These are phyloP conservation scores for Dugesia japonica DNA, from an alignment of 2,888 invertebrate species.

Conservation along the genomic window DNA sequence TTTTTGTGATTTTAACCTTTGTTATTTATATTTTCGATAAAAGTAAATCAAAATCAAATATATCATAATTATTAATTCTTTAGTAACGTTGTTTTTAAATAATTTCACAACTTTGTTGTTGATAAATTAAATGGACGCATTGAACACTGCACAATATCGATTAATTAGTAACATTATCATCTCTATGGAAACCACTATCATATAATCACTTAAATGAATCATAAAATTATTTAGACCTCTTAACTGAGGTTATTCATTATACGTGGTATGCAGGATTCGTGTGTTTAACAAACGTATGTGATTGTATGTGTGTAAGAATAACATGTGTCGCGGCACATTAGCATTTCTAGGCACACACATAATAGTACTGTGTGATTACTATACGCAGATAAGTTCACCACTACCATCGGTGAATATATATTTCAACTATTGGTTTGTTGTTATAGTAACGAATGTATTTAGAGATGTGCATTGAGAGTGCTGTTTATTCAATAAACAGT, in stretches of 20 bases:
- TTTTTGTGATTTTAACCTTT: no score
- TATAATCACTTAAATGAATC: not conserved
- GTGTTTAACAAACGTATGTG: not conserved
- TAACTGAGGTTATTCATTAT: not conserved
- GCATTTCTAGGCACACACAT: not conserved
- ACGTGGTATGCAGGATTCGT: not conserved
- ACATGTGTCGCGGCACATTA: constrained; percentile 10
- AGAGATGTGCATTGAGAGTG: constrained; percentile 20
- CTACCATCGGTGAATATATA: not conserved
- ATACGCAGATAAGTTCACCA: not conserved
- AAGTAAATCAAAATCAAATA: no score
- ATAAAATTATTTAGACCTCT: not conserved
- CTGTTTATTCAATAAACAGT: constrained; percentile 10
- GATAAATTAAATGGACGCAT: no score
- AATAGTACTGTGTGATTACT: not conserved
- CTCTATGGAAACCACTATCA: constrained; percentile 7
- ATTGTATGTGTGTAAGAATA: not conserved
- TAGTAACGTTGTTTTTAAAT: no score
- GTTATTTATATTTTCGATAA: no score
- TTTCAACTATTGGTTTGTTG: constrained; percentile 20
- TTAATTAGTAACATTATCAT: not conserved
- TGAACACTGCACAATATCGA: not conserved
- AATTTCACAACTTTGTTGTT: no score
- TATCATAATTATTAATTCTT: no score
- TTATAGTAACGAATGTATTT: constrained; percentile 20